Percentiles rank a stretch among this genome's conserved stretches.
Conservation (phyloP, 92 coral and sea anemone species). For the Phenganax marumi region DNA sequence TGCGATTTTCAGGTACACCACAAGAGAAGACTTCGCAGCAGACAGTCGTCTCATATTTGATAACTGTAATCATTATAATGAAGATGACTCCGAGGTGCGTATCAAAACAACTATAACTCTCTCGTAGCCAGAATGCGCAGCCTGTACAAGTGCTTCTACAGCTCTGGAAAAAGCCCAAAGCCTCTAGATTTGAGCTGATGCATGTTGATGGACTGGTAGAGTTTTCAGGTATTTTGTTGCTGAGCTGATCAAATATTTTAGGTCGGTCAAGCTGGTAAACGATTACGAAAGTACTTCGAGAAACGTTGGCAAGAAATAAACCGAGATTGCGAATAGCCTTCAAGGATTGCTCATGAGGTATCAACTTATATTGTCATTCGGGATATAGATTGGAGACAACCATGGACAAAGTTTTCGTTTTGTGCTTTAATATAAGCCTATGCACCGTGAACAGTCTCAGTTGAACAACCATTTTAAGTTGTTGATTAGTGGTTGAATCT, state of each 20-base stretch:
- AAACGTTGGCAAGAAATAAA: conserved; percentile 80
- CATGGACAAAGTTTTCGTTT: background rate
- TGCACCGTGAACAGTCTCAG: no score
- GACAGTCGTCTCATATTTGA: conserved; percentile 89
- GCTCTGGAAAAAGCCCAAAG: no score
- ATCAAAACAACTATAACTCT: background rate
- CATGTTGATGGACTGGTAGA: no score
- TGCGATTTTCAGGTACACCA: conserved; percentile 63
- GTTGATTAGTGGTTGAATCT: no score
- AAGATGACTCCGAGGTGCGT: conserved; percentile 97
- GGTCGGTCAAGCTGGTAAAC: conserved; percentile 99
- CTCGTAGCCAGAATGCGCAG: background rate
- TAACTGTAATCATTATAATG: conserved; percentile 95
- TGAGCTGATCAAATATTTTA: conserved; percentile 20
- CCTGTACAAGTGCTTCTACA: background rate
- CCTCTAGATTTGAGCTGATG: no score
- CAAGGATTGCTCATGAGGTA: background rate
- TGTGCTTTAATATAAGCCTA: no score
- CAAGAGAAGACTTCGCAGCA: conserved; percentile 77
- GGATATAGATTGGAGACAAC: background rate
- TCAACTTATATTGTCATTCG: background rate
- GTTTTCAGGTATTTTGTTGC: background rate
- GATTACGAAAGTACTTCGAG: conserved; percentile 79
- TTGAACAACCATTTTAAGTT: no score
- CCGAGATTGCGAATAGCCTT: conserved; percentile 18